Evolutionary conservation across 2,113 vertebrate species (phyloP).

Genomic region (Actenoides hombroni): DNA sequence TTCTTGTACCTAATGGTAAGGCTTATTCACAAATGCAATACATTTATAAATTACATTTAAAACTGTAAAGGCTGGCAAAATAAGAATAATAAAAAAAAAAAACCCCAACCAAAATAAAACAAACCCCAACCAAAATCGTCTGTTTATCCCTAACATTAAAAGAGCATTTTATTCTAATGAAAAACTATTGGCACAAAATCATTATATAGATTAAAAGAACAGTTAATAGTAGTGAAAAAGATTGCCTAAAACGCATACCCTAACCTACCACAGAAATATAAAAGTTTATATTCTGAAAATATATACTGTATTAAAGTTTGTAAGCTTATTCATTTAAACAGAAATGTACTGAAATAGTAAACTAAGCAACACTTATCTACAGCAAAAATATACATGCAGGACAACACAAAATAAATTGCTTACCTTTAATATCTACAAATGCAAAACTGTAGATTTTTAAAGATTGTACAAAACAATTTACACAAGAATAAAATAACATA

Average conservation of each 20-base stretch:
- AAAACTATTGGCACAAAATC: conserved; percentile 82
- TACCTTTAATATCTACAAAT: conserved; percentile 83
- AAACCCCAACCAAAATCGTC: conserved; percentile 52
- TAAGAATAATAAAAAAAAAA: not conserved
- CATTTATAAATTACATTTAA: conserved; percentile 75
- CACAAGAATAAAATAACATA: conserved; percentile 84
- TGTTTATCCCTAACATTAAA: conserved; percentile 56
- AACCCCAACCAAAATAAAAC: not conserved
- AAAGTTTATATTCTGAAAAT: conserved; percentile 89
- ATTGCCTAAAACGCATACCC: conserved; percentile 84
- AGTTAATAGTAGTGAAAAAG: conserved; percentile 77
- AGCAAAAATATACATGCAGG: conserved; percentile 90
- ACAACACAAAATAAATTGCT: conserved; percentile 78
- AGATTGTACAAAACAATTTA: conserved; percentile 84
- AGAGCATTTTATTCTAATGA: conserved; percentile 65
- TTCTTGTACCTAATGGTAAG: conserved; percentile 80
- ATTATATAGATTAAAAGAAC: conserved; percentile 86
- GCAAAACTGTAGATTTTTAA: conserved; percentile 78
- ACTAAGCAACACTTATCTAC: conserved; percentile 85
- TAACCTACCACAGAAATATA: conserved; percentile 90
- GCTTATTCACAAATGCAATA: conserved; percentile 81
- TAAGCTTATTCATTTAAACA: conserved; percentile 79
- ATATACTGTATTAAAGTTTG: conserved; percentile 85
- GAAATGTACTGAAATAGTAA: conserved; percentile 76
- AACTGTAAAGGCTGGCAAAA: conserved; percentile 67